These are phyloP conservation scores for Scaptomyza tumidula DNA, from an alignment of 2,888 invertebrate species.

Conservation along the genomic window DNA sequence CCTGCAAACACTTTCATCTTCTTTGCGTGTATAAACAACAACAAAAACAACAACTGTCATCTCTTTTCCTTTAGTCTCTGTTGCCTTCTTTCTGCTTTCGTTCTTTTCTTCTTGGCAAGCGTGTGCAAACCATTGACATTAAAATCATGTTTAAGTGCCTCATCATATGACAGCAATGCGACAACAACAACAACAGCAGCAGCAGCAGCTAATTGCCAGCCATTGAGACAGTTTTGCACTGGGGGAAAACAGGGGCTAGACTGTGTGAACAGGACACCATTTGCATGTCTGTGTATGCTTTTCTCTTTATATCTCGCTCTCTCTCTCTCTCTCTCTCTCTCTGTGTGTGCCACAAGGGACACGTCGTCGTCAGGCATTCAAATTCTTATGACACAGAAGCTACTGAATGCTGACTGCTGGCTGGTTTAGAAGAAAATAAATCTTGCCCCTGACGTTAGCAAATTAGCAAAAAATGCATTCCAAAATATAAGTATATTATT, in stretches of 20 bases:
- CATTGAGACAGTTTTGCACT: conserved; percentile 65
- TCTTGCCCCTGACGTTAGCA: too few relatives aligned
- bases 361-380: too few relatives aligned
- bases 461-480: too few relatives aligned
- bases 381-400: too few relatives aligned
- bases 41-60: too few relatives aligned
- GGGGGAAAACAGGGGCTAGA: conserved; percentile 33
- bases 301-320: conserved; percentile 1
- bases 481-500: too few relatives aligned
- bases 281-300: conserved; percentile 40
- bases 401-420: too few relatives aligned
- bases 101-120: conserved; percentile 30
- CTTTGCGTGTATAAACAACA: conserved; percentile 54
- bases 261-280: conserved; percentile 57
- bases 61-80: neutral
- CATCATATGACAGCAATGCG: conserved; percentile 70
- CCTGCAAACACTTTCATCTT: conserved; percentile 76
- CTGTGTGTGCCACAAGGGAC: too few relatives aligned
- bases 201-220: conserved; percentile 66
- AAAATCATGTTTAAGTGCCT: conserved; percentile 82
- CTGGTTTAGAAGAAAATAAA: too few relatives aligned
- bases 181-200: conserved; percentile 52
- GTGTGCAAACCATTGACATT: conserved; percentile 79
- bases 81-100: neutral
- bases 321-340: too few relatives aligned